Evolutionary conservation across 2,113 vertebrate species (phyloP).

Genomic region (Oenanthe melanoleuca): DNA sequence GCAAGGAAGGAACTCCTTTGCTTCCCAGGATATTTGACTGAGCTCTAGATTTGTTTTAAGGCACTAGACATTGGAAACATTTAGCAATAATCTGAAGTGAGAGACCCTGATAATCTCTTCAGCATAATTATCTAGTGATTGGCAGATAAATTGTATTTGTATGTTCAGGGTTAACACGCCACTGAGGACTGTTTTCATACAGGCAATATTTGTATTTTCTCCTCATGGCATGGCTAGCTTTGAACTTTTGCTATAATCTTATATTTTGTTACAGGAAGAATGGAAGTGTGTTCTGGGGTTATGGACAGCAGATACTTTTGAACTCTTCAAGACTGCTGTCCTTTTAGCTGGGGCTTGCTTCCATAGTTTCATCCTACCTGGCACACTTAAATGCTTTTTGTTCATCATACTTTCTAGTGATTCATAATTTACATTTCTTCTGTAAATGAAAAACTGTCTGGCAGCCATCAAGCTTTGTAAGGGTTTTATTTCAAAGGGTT

Average conservation of each 20-base stretch:
- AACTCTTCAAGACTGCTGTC: neutral
- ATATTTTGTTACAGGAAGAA: neutral
- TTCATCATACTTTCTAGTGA: neutral
- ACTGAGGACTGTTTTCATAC: neutral
- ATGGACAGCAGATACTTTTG: neutral
- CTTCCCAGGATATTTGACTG: neutral
- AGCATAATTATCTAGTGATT: neutral
- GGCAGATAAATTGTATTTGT: neutral
- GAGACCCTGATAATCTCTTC: neutral
- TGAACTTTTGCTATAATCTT: neutral
- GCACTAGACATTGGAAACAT: neutral
- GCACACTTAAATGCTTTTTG: neutral
- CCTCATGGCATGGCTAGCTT: neutral
- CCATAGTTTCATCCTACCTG: neutral
- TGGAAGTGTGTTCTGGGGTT: neutral
- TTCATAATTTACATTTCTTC: neutral
- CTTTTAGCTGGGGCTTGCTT: neutral
- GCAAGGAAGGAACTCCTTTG: neutral
- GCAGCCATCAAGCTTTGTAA: neutral
- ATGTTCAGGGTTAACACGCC: neutral
- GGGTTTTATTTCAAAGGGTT: neutral
- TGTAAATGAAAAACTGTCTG: neutral
- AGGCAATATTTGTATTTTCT: neutral
- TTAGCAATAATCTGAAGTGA: neutral
- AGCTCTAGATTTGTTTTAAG: neutral